Evolutionary conservation across 2,888 invertebrate genomes (phyloP).

Genomic region (Trypoxylon attenuatum): DNA sequence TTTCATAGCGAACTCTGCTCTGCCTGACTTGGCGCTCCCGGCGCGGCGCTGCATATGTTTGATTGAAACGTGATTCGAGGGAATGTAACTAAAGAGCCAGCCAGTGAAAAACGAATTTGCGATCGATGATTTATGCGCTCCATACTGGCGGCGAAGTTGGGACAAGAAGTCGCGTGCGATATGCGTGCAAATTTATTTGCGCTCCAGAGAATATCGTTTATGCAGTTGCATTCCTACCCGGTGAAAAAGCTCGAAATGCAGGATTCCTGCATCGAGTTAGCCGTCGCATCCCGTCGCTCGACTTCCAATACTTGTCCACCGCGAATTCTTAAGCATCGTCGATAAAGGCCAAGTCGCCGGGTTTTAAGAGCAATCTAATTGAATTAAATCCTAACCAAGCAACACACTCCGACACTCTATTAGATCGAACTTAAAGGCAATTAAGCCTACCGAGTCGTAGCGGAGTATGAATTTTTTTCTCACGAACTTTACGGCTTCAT

Average conservation of each 20-base stretch:
- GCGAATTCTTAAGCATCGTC: constrained; percentile 26
- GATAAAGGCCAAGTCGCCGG: constrained; percentile 19
- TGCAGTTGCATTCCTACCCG: constrained; percentile 40
- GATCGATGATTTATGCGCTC: neutral
- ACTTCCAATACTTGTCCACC: constrained; percentile 13
- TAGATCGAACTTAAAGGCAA: neutral
- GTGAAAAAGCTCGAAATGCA: constrained; percentile 49
- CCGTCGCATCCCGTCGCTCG: constrained; percentile 33
- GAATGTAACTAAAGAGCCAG: neutral
- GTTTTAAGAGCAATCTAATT: neutral
- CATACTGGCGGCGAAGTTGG: neutral
- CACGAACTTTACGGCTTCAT: constrained; percentile 22
- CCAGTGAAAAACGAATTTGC: neutral
- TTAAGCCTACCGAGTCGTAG: neutral
- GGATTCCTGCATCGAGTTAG: constrained; percentile 55
- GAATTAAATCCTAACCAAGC: neutral
- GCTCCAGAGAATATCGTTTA: neutral
- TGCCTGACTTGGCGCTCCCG: neutral
- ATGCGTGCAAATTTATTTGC: neutral
- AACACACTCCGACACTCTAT: neutral
- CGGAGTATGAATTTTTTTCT: too few species aligned
- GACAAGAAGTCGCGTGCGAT: neutral
- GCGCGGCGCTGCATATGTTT: too few species aligned
- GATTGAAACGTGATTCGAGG: too few species aligned
- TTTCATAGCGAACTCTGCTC: neutral